These are phyloP conservation scores for Beroe ovata DNA, from an alignment of 37 sponge, comb jelly and placozoan species.

Conservation along the genomic window DNA sequence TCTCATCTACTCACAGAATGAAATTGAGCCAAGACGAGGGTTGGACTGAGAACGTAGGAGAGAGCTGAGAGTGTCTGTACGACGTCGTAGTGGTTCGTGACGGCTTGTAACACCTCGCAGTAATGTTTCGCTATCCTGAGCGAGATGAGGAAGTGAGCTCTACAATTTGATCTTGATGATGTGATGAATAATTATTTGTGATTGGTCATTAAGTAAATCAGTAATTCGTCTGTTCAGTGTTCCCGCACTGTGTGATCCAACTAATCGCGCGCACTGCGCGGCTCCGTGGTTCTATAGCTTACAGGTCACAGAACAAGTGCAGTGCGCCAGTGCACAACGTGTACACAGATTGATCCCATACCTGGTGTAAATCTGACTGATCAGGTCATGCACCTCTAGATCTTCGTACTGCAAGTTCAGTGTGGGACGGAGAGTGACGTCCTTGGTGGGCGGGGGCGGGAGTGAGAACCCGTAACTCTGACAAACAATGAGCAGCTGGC, in stretches of 20 bases:
- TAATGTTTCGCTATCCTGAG: conserved; percentile 43
- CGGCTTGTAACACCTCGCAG: conserved; percentile 7
- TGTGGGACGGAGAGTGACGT: neutral
- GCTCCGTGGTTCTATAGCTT: too few species aligned
- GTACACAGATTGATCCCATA: too few species aligned
- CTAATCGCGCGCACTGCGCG: too few species aligned
- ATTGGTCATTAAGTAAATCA: too few species aligned
- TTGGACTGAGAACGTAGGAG: conserved; percentile 50
- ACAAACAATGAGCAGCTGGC: conserved; percentile 41
- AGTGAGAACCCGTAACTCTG: conserved; percentile 57
- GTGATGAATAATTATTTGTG: too few species aligned
- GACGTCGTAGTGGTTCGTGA: neutral
- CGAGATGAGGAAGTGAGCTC: neutral
- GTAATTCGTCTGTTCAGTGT: too few species aligned
- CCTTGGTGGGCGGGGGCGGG: conserved; percentile 43
- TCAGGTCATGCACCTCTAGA: conserved; percentile 29
- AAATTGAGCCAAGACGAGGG: conserved; percentile 42
- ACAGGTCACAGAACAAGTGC: too few species aligned
- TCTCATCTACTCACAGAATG: conserved; percentile 16
- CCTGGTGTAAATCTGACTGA: conserved; percentile 57
- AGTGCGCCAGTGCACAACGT: too few species aligned
- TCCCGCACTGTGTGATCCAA: too few species aligned
- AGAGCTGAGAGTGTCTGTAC: neutral
- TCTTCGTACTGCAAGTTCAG: neutral
- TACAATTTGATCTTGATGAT: too few species aligned